Conservation (phyloP, 2,888 invertebrate species). For the Pinctada fucata region DNA sequence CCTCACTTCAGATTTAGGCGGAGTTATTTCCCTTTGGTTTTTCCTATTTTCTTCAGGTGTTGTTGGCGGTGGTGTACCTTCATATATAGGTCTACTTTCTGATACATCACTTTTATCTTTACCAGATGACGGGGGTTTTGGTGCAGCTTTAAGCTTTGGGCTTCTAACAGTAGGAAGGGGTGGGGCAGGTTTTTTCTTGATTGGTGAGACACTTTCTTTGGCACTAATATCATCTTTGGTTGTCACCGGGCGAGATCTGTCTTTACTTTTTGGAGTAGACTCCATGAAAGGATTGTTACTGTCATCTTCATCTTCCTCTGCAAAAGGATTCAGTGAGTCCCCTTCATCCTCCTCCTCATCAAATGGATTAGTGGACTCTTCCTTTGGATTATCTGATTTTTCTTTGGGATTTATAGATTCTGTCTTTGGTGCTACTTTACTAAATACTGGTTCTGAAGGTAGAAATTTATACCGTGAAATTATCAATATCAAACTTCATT, state of each 20-base stretch:
- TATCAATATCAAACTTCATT: too few species aligned
- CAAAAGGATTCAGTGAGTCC: slow-evolving; percentile 61
- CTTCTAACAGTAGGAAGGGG: slow-evolving; percentile 22
- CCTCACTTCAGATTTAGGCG: too few species aligned
- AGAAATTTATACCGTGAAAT: too few species aligned
- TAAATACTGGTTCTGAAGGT: slow-evolving; percentile 8
- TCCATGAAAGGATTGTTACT: slow-evolving; percentile 34
- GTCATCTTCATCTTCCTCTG: slow-evolving; percentile 50
- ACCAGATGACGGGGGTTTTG: neutral
- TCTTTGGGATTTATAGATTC: slow-evolving; percentile 11
- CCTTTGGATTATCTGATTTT: too few species aligned
- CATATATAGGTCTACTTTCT: slow-evolving; percentile 61
- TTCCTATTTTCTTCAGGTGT: slow-evolving; percentile 58
- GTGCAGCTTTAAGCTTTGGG: slow-evolving; percentile 8
- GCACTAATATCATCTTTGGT: slow-evolving; percentile 29
- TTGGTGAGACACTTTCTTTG: slow-evolving; percentile 42
- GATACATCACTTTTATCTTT: slow-evolving; percentile 20
- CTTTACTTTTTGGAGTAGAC: slow-evolving; percentile 20
- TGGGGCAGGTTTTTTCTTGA: slow-evolving; percentile 46
- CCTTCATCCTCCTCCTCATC: slow-evolving; percentile 47
- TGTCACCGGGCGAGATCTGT: slow-evolving; percentile 30
- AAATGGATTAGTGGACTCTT: slow-evolving; percentile 44
- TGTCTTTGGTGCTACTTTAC: slow-evolving; percentile 1
- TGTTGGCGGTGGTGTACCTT: slow-evolving; percentile 69
- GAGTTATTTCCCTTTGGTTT: slow-evolving; percentile 61